Base-by-base conservation (phyloP, 1,140 invertebrate species). In the Bombus difficillimus region DNA sequence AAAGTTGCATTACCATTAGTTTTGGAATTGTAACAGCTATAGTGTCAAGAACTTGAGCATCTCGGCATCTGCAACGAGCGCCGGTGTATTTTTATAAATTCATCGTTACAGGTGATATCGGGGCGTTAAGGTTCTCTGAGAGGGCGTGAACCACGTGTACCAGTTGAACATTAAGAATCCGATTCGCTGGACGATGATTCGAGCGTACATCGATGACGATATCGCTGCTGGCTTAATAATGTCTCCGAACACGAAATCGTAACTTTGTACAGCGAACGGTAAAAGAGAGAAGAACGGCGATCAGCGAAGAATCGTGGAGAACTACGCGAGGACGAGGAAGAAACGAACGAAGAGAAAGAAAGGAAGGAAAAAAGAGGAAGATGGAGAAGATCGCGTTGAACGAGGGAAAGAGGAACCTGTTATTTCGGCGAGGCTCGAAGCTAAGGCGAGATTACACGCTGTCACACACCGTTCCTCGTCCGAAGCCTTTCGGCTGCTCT, bases 361-460 rank as follows among this genome's bases (percentile, higher is more conserved):
- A 74, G 25, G 10, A 37, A 34, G 25, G 32, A 53, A 28, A 8
- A 72, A 13, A 28, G 77, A 73, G 34, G n/a, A 22, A 18, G 66
- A 22, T 66, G 59, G 79, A 66, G 73, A 72, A 53, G 86, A 75
- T 86, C 85, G 86, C 85, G 86, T 53, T 72, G 85, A 88, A 91
- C 86, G 91, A 83, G 88, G 85, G 87, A 90, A 92, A 90, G 87
- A 91, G 93, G 87, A 93, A 94, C 93, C 93, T 93, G 94, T 94
- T 94, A 94, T 94, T 94, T 93, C 90, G 91, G 81, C 88, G 81
- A 71, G 81, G 79, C 87, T 88, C 66, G 90, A 83, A 88, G 81
- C 83, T 68, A 87, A 84, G 89, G 85, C 88, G 91, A 94, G 94
- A 95, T 94, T 94, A 94, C 93, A 94, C 92, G 94, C 93, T 95